A percentile compares a stretch with the other conserved stretches of the same genome.
Evolutionary conservation across 1,140 invertebrate genomes (phyloP).

Genomic region (Calliopsis andreniformis): DNA sequence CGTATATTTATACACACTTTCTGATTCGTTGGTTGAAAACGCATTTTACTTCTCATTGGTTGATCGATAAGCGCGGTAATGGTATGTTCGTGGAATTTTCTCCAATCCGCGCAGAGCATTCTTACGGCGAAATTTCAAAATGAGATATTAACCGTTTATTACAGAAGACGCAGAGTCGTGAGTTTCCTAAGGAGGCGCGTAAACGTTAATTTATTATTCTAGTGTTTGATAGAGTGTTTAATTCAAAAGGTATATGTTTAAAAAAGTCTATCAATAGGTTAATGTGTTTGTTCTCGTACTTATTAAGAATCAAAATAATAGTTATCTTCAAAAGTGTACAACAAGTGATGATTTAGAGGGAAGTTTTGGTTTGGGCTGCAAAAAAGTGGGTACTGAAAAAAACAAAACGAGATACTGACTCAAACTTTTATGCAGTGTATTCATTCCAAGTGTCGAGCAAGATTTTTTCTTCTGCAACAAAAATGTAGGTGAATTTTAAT

Average conservation of each 20-base stretch:
- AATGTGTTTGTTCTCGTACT: neutral
- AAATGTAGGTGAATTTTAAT: no score
- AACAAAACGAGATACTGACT: no score
- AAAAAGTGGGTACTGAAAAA: no score
- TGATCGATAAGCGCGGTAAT: neutral
- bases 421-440: no score
- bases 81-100: neutral
- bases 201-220: neutral
- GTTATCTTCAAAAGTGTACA: neutral
- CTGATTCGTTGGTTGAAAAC: neutral
- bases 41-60: slow-evolving; percentile 6
- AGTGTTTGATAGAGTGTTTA: neutral
- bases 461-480: no score
- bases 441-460: no score
- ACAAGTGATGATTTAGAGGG: neutral
- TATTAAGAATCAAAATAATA: neutral
- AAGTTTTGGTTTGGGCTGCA: no score
- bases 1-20: neutral
- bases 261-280: neutral
- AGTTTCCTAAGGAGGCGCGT: no score
- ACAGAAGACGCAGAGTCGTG: no score
- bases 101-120: slow-evolving; percentile 15
- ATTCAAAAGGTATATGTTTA: neutral
- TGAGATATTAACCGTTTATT: slow-evolving; percentile 13
- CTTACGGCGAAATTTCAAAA: slow-evolving; percentile 2